phyloP scores from a whole-genome alignment of 2,797 vertebrate species.

The Xenopus petersii region DNA sequence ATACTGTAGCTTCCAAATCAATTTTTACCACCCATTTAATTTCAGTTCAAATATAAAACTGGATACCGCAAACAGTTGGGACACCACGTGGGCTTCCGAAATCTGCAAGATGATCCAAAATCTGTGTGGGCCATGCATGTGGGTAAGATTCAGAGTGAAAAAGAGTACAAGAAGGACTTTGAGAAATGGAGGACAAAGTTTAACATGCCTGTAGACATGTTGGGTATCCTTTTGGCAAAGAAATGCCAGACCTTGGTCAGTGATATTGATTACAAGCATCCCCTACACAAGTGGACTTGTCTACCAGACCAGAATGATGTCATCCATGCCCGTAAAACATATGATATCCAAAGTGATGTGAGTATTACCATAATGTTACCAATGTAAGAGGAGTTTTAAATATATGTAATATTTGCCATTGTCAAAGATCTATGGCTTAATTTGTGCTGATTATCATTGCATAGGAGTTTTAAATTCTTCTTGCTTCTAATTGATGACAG shows the following conservation, averaged over 20 bases:
- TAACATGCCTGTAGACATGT: conserved; percentile 83
- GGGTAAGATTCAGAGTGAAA: conserved; percentile 84
- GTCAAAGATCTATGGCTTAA: too few relatives aligned
- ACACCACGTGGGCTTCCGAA: conserved; percentile 84
- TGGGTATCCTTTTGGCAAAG: conserved; percentile 82
- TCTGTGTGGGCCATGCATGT: conserved; percentile 78
- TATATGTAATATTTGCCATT: too few relatives aligned
- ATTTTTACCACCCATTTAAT: background rate
- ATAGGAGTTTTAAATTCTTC: too few relatives aligned
- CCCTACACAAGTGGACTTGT: conserved; percentile 88
- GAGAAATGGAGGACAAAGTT: conserved; percentile 85
- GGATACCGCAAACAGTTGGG: conserved; percentile 86
- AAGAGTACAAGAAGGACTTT: conserved; percentile 88
- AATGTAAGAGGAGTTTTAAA: too few relatives aligned
- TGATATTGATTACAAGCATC: conserved; percentile 77
- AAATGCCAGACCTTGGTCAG: conserved; percentile 86
- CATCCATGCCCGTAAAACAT: conserved; percentile 84
- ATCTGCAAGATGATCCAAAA: conserved; percentile 82
- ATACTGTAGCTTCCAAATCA: too few relatives aligned
- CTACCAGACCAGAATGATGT: conserved; percentile 89
- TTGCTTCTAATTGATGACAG: conserved; percentile 37
- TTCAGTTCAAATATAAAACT: conserved; percentile 88
- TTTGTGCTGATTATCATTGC: too few relatives aligned
- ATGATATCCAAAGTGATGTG: conserved; percentile 85
- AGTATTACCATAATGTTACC: conserved; percentile 52